Base-by-base conservation (phyloP, 2,888 invertebrate species). In the Rhimphoctona megacephalus region DNA sequence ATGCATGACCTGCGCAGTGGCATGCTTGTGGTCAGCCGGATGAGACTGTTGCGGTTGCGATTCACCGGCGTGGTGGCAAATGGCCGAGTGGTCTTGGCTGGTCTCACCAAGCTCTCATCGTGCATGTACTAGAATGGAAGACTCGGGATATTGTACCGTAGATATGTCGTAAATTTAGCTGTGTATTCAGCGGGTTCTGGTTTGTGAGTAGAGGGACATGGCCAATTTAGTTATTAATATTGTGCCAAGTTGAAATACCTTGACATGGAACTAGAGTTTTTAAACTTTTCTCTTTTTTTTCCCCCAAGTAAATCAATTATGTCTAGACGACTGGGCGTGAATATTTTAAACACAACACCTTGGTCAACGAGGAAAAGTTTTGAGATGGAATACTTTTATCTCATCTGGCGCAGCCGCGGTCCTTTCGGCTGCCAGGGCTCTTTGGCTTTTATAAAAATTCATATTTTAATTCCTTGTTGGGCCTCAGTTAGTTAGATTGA, bases 1-100 rank as follows among this genome's bases (percentile, higher is more conserved):
- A 86, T 81, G 81, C 67, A 82, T 49, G 81, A 78, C 72, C 76
- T 72, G 76, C 73, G 70, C 77, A 82, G 78, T 81, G 79, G 88
- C 86, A 82, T 88, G 89, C 89, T 89, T 89, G 92, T 88, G 88
- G 87, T 86, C 76, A 79, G 85, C 77, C 70, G 87, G 82, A 85
- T 79, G 87, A 79, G 82, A 8, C 66, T 79, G 72, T 83, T 91
- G 91, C 85, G 92, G 91, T 91, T 91, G 90, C 86, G 90, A 91
- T 92, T 91, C 88, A 89, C 91, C 88, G 89, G 83, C 36, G 33
- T 86, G 88, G 89, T 88, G 88, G 89, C 91, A 90, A 91, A 91
- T 91, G 91, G 90, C 80, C 85, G 85, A 83, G 83, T 76, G 92
- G 91, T 70, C 69, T 84, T 49, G 46, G 66, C 66, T 66, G 36